A percentile compares a stretch with the other conserved stretches of the same genome.
Evolutionary conservation across 1,140 invertebrate species (phyloP).

Genomic region (Drosophila pseudoobscura): DNA sequence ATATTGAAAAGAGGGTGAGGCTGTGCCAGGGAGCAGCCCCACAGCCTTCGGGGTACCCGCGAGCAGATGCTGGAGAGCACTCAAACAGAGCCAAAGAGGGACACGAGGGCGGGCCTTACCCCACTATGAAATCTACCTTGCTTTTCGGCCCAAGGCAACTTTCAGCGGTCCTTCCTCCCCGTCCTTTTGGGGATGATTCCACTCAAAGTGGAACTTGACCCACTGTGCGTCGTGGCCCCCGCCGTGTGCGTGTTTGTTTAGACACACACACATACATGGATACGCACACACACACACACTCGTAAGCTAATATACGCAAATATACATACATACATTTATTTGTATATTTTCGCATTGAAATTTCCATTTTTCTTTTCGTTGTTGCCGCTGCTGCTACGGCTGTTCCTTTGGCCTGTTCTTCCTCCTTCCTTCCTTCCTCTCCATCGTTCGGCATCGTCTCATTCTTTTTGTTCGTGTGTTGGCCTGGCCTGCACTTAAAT

Average conservation of each 20-base stretch:
- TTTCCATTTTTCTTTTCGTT: conserved; percentile 66
- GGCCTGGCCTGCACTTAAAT: conserved; percentile 75
- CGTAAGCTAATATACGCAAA: too few relatives aligned
- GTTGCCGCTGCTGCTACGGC: conserved; percentile 17
- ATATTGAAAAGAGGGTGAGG: conserved; percentile 5
- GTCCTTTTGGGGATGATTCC: conserved; percentile 31
- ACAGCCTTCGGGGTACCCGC: too few relatives aligned
- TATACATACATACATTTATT: conserved; percentile 20
- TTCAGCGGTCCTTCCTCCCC: background rate
- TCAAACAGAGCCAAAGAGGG: too few relatives aligned
- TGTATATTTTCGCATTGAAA: conserved; percentile 70
- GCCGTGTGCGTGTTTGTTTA: conserved; percentile 73
- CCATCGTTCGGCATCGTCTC: background rate
- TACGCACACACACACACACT: background rate
- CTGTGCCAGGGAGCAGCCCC: too few relatives aligned
- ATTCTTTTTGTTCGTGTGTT: conserved; percentile 43
- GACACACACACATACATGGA: conserved; percentile 30
- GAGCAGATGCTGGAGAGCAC: too few relatives aligned
- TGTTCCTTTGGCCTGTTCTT: conserved; percentile 25
- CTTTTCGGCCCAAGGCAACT: too few relatives aligned
- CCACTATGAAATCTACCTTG: too few relatives aligned
- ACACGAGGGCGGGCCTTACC: too few relatives aligned
- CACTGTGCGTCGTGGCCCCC: conserved; percentile 35
- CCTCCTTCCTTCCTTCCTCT: background rate
- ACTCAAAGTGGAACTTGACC: conserved; percentile 46